Conservation (phyloP, 2,797 vertebrate genomes). For the Helarctos malayanus region DNA sequence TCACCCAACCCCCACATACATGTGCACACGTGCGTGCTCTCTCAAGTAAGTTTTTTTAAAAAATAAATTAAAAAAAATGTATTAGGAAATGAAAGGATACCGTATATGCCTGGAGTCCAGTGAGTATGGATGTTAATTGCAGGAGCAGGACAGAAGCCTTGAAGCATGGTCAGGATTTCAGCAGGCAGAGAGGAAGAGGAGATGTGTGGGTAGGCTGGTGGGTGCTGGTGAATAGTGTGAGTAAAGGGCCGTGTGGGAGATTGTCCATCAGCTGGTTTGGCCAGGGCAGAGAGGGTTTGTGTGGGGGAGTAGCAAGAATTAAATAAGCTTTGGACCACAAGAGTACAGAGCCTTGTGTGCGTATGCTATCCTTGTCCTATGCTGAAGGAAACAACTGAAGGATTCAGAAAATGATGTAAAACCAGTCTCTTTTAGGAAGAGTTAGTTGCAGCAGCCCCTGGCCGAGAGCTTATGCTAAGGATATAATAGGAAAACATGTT, state of each 20-base stretch:
- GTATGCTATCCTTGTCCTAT: neutral
- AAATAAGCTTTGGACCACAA: constrained; percentile 3
- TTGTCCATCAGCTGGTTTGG: neutral
- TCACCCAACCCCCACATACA: too few species aligned
- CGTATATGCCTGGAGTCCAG: neutral
- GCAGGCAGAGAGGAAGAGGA: neutral
- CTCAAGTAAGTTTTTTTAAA: neutral
- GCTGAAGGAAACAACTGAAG: neutral
- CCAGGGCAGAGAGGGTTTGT: neutral
- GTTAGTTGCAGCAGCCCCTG: neutral
- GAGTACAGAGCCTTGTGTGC: neutral
- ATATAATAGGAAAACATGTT: too few species aligned
- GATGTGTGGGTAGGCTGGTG: neutral
- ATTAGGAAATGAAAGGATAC: neutral
- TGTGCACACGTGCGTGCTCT: rapidly evolving
- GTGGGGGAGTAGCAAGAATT: neutral
- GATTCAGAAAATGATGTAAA: neutral
- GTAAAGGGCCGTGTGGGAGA: neutral
- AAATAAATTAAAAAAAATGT: neutral
- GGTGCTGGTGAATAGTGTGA: neutral
- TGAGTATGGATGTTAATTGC: neutral
- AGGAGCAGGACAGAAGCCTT: neutral
- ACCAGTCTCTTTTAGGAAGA: neutral
- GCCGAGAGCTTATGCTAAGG: too few species aligned
- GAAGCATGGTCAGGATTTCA: neutral